These are phyloP conservation scores for Pseudochaenichthys georgianus DNA, from an alignment of 2,797 vertebrate species.

Conservation along the genomic window DNA sequence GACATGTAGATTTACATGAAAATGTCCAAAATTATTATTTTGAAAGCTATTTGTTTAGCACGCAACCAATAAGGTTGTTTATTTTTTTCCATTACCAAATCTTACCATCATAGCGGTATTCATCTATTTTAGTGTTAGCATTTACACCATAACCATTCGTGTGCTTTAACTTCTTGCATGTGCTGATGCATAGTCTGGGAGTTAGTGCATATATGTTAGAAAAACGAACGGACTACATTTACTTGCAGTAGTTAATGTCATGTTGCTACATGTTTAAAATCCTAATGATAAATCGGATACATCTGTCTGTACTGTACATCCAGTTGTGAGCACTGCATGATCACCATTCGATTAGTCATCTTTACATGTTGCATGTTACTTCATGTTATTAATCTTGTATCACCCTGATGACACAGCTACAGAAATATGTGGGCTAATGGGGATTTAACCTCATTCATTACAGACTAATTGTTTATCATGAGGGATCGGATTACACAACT, in stretches of 20 bases:
- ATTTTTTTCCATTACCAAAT: background rate
- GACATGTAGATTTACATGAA: no score
- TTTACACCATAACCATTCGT: background rate
- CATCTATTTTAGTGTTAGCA: background rate
- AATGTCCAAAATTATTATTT: background rate
- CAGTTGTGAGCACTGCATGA: background rate
- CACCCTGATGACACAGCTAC: background rate
- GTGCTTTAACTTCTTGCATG: no score
- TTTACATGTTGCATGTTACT: no score
- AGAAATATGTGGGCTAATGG: conserved; percentile 19
- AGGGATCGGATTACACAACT: conserved; percentile 51
- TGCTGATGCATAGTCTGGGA: background rate
- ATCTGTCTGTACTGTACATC: background rate
- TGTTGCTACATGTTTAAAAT: background rate
- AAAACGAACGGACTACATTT: background rate
- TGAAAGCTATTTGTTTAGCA: background rate
- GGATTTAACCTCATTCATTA: conserved; percentile 44
- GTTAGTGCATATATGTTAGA: background rate
- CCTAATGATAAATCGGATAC: background rate
- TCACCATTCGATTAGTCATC: background rate
- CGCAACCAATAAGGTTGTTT: background rate
- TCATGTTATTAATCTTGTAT: background rate
- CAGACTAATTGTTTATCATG: conserved; percentile 45
- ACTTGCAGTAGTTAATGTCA: background rate
- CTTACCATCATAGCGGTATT: background rate